phyloP scores from a whole-genome alignment of 2,797 vertebrate species.

The Leptoclinus maculatus region DNA sequence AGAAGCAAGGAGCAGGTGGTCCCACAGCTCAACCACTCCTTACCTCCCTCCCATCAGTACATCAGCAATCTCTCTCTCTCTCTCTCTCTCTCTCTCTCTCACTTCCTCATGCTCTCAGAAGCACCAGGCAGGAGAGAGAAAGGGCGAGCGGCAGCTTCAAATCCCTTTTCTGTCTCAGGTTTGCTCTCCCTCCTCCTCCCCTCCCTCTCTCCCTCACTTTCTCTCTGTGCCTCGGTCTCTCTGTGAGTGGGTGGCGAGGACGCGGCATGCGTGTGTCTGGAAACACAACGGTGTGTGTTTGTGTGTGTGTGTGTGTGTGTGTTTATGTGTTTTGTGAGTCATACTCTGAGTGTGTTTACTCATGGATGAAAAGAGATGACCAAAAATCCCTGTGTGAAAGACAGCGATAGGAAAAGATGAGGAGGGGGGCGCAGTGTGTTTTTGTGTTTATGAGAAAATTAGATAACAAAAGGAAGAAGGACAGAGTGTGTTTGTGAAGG shows the following conservation, averaged over 20 bases:
- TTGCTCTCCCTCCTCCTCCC: conserved; percentile 39
- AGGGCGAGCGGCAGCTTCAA: conserved; percentile 66
- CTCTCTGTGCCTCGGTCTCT: conserved; percentile 11
- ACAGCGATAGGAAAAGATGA: conserved; percentile 45
- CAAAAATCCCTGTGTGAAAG: conserved; percentile 56
- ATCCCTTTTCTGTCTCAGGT: conserved; percentile 63
- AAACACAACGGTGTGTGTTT: conserved; percentile 28
- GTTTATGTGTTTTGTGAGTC: too few relatives aligned
- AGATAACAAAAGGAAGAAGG: conserved; percentile 52
- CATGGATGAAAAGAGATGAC: conserved; percentile 54
- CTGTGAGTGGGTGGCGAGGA: conserved; percentile 63
- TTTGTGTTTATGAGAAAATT: conserved; percentile 57
- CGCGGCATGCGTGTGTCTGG: conserved; percentile 58
- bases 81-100: conserved; percentile 20
- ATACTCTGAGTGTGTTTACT: conserved; percentile 30
- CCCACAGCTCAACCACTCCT: too few relatives aligned
- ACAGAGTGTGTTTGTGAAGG: not conserved
- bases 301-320: conserved; percentile 17
- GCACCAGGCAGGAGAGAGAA: conserved; percentile 41
- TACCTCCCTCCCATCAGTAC: too few relatives aligned
- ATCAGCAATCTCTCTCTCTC: conserved; percentile 10
- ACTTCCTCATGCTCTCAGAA: conserved; percentile 28
- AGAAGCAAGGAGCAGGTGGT: too few relatives aligned
- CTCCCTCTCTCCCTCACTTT: conserved; percentile 7
- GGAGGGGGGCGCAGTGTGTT: conserved; percentile 2